These are phyloP conservation scores for Lepilemur ruficaudatus DNA, from an alignment of 2,797 vertebrate genomes.

Conservation along the genomic window DNA sequence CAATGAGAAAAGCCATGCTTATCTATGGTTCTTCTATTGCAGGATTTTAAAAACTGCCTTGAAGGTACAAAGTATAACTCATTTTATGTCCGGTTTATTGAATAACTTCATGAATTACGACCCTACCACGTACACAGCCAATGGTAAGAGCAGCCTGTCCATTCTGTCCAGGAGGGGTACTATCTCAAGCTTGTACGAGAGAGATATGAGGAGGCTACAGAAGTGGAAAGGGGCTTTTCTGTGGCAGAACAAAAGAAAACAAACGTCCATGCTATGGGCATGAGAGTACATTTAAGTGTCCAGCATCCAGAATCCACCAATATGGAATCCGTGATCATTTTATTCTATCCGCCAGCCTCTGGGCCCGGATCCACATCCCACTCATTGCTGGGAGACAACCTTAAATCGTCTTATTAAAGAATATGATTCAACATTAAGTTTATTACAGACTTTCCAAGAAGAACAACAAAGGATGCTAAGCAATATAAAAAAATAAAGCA, in stretches of 20 bases:
- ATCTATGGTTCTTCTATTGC: not conserved
- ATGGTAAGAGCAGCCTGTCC: not conserved
- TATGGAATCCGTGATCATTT: not conserved
- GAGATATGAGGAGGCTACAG: not conserved
- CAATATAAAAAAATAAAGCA: not conserved
- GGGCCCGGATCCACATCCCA: not conserved
- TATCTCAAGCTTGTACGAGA: not conserved
- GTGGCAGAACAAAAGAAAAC: not conserved
- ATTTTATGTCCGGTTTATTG: not conserved
- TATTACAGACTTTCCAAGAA: not conserved
- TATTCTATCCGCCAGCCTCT: not conserved
- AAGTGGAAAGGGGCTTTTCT: not conserved
- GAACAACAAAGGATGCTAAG: not conserved
- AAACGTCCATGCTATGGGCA: fast-evolving
- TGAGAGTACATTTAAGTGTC: not conserved
- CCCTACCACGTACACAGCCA: not conserved
- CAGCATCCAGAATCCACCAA: not conserved
- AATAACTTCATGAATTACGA: not conserved
- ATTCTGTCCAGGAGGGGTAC: not conserved
- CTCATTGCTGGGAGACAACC: not conserved
- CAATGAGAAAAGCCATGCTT: not conserved
- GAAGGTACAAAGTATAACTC: not conserved
- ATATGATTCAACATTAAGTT: not conserved
- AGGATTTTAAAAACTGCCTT: not conserved
- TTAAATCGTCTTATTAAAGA: not conserved